These are phyloP conservation scores for Heliconius cydno DNA, from an alignment of 2,888 invertebrate genomes.

Conservation along the genomic window DNA sequence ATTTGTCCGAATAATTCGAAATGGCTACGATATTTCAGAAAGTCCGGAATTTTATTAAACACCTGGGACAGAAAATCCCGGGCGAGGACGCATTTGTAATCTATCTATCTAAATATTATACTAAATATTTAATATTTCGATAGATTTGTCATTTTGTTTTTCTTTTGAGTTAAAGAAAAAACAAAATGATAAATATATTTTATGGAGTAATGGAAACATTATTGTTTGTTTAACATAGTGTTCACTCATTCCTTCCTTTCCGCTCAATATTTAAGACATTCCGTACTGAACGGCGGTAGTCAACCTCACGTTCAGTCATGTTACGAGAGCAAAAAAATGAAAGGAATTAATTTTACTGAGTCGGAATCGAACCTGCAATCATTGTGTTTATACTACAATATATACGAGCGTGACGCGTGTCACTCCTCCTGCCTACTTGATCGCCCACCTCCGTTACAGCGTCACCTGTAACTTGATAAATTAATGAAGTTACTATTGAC, in stretches of 20 bases:
- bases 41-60: constrained; percentile 41
- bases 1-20: constrained; percentile 42
- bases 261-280: no score
- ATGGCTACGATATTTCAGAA: constrained; percentile 40
- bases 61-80: constrained; percentile 38
- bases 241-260: no score
- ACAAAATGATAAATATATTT: neutral
- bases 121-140: neutral
- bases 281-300: no score
- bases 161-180: no score
- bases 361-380: no score
- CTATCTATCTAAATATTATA: constrained; percentile 25
- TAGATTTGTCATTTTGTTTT: neutral
- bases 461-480: neutral
- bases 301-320: no score
- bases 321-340: no score
- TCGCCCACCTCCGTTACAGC: neutral
- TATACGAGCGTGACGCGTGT: no score
- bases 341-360: no score
- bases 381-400: no score
- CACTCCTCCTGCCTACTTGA: no score
- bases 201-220: neutral
- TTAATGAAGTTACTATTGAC: neutral
- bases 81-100: constrained; percentile 27
- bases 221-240: neutral